Conservation (phyloP, 2,797 vertebrate genomes). For the Hipposideros larvatus region DNA sequence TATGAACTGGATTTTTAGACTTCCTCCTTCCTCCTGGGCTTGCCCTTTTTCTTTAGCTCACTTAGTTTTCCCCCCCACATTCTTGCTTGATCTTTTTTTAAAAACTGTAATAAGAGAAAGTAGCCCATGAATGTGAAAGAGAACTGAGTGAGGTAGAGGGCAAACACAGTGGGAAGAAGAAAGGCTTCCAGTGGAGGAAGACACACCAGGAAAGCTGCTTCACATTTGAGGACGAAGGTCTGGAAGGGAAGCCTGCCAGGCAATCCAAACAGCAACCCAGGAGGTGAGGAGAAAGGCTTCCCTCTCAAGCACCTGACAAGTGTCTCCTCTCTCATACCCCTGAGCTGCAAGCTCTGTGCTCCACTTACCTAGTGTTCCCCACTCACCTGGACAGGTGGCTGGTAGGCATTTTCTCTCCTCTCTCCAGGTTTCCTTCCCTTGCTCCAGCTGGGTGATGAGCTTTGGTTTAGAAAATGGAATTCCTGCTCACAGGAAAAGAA, state of each 20-base stretch:
- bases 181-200: neutral
- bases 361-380: neutral
- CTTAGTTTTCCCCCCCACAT: neutral
- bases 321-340: neutral
- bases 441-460: conserved; percentile 78
- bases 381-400: conserved; percentile 59
- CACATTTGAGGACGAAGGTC: neutral
- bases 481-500: conserved; percentile 69
- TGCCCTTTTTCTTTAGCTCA: neutral
- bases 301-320: neutral
- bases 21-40: neutral
- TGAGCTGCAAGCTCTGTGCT: neutral
- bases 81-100: neutral
- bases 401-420: conserved; percentile 61
- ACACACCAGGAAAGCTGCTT: neutral
- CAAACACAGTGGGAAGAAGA: neutral
- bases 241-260: neutral
- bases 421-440: conserved; percentile 74
- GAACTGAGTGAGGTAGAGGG: neutral
- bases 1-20: neutral
- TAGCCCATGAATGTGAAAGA: neutral
- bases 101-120: neutral
- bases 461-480: conserved; percentile 80
- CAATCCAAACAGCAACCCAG: too few species aligned
- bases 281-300: neutral